Evolutionary conservation across 2,888 invertebrate genomes (phyloP), one percentile per base, ranked within the genome.

Genomic region (Byasa hedistus): DNA sequence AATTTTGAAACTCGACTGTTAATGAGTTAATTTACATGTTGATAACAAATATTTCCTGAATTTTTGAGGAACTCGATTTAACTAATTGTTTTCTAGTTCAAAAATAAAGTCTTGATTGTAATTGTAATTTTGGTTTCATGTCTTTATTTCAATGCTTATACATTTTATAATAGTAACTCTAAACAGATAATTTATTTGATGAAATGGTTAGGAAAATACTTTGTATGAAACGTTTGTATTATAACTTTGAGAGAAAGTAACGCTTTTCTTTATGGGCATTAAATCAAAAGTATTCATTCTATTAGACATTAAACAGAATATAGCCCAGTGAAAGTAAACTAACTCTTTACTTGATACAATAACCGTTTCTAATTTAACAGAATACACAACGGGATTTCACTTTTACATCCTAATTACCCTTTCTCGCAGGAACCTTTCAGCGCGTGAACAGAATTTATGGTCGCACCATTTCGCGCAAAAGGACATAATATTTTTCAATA

Each of bases 351-450:
- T 70, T 72, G 68, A 69, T 75, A 72, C 74, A 85, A 84, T 78
- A 76, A 75, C 79, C 89, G 83, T 89, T 74, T 75, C 89, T 70
- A 89, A 87, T 84, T 75, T 64, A 65, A 66, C 55, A 78, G 71
- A 80, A 85, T 81, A 70, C 73, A 77, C 48, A 75, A 77, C 68
- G 72, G 73, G 75, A 87, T 90, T 91, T 91, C 90, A 91, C 91
- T 91, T 91, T 91, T 90, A 87, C 85, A 84, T 84, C 81, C 80
- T 89, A 89, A 90, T 90, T 87, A 89, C 87, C 79, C 84, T 81
- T 85, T 85, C 82, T 76, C 71, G 69, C 19, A 78, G 76, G 80
- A 81, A 81, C 82, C 86, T 84, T 87, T 86, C 79, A 74, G 70
- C 66, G 68, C 64, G 70, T 76, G 79, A 79, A 79, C 79, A 77